A percentile compares a stretch with the other conserved stretches of the same genome.
phyloP scores from a whole-genome alignment of 2,797 vertebrate species.

The Ficedula albicollis region DNA sequence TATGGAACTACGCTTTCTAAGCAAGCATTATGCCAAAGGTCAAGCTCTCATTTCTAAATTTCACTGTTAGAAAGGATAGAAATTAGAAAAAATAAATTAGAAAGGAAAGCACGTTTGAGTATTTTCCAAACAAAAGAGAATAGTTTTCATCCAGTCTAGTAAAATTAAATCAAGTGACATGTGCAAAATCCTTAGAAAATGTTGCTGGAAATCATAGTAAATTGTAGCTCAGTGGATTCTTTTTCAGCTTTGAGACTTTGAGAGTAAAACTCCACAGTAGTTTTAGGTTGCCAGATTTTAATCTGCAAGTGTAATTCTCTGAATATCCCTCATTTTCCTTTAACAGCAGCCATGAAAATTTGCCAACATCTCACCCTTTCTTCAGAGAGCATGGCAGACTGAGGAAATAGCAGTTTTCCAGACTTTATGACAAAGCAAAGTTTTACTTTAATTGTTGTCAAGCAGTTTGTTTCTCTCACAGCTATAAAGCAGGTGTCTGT shows the following conservation, averaged over 20 bases:
- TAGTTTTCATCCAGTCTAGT: neutral
- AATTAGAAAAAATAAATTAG: neutral
- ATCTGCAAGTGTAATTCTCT: neutral
- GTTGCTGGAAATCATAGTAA: neutral
- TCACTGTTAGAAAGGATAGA: neutral
- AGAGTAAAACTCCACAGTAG: neutral
- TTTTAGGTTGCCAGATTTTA: neutral
- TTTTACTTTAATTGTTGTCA: constrained; percentile 1
- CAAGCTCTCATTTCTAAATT: neutral
- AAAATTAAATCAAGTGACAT: neutral
- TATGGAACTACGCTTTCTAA: neutral
- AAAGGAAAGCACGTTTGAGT: neutral
- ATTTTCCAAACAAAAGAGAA: neutral
- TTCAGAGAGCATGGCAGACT: neutral
- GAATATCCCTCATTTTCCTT: neutral
- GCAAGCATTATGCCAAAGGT: neutral
- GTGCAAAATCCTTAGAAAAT: neutral
- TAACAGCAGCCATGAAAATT: neutral
- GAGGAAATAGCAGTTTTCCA: constrained; percentile 2
- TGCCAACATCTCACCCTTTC: neutral
- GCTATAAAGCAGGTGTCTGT: constrained; percentile 7
- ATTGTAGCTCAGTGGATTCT: neutral
- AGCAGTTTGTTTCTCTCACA: constrained; percentile 1
- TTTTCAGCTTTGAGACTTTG: neutral
- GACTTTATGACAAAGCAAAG: neutral